Evolutionary conservation across 2,797 vertebrate genomes (phyloP), one percentile per base, ranked within the genome.

Genomic region (Enteromius thamalakanensis): DNA sequence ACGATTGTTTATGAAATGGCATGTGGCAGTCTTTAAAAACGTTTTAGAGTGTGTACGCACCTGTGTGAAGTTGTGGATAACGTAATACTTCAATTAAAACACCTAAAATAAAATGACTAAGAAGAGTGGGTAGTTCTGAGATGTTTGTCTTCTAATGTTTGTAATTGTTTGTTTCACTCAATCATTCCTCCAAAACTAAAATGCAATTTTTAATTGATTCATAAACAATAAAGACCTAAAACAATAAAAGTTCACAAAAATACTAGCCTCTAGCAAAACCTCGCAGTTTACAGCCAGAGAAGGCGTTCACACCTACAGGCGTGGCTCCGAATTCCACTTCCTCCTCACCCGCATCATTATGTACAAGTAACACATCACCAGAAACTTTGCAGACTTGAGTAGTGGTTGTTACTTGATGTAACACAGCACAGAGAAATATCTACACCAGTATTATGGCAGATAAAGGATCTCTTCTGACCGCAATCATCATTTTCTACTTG

Each of bases 401-500:
- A 37, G 68, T 62, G n/a, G 29, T 42, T 60, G 34, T 55, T 53
- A 17, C 45, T 53, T 3, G 17, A 51, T 29, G 42, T n/a, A 40
- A 29, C 10, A 1, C n/a, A 78, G 12, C 34, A 58, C 21, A 29
- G 14, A 55, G 19, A 58, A 37, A 21, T 4, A 11, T 45, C 2
- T 60, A 34, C 51, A 47, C 8, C 3, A 49, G 29, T 78, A 87
- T 51, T 62, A 96, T 96, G 96, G 96, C 95, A 85, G 98, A 98
- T 90, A 95, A 96, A 86, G 97, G 97, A 29, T 96, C 98, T 14
- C 90, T 99, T 90, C 92, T 99, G 85, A 98, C 98, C 12, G 97
- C 97, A 4, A 95, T 97, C 83, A 96, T 98, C n/a, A 97, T 99
- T 88, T 98, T 99, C 91, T 99, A 97, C 91, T 92, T 99, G 71